Evolutionary conservation across 2,113 vertebrate genomes (phyloP), one percentile per base, ranked within the genome.

Genomic region (Calyptommatus sinebrachiatus): DNA sequence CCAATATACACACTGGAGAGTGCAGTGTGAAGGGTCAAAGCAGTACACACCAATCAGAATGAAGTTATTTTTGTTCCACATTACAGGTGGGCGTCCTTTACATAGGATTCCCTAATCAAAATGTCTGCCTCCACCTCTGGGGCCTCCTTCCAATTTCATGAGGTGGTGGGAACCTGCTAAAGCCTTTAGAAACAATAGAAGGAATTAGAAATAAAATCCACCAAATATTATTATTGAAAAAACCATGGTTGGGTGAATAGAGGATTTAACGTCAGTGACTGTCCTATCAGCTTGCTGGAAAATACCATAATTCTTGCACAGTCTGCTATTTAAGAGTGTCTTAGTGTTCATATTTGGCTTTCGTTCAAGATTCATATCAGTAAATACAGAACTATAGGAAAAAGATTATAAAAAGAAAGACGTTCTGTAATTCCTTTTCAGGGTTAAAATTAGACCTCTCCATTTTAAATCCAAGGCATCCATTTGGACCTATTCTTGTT

Each of bases 361-460:
- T 24, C 22, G 41, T 68, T 50, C 29, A 73, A 79, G 29, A 60
- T 28, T 73, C 71, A 57, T 45, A 74, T 45, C 46, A 74, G 79
- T 71, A 80, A 74, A 48, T 74, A 7, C 24, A 20, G n/a, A n/a
- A 73, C 71, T 66, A 31, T 80, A 48, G 46, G 71, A 74, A 45
- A 4, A 67, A 31, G 26, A 48, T 67, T 80, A 60, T 68, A 45
- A 67, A 67, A 74, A 68, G 62, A 73, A 53, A 66, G 31, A 28
- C 29, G 67, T 67, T 74, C 24, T 68, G 71, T 14, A 21, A 66
- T 67, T 57, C 46, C 22, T 80, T 73, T 73, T 66, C 16, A 31
- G 46, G 31, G 29, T 66, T 67, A 80, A 80, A 67, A 65, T 72
- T 50, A 74, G 72, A 18, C 24, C 48, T 80, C 71, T 73, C 62